These are phyloP conservation scores for Chaunax sp. DNA, from an alignment of 2,797 vertebrate species.

Conservation along the genomic window DNA sequence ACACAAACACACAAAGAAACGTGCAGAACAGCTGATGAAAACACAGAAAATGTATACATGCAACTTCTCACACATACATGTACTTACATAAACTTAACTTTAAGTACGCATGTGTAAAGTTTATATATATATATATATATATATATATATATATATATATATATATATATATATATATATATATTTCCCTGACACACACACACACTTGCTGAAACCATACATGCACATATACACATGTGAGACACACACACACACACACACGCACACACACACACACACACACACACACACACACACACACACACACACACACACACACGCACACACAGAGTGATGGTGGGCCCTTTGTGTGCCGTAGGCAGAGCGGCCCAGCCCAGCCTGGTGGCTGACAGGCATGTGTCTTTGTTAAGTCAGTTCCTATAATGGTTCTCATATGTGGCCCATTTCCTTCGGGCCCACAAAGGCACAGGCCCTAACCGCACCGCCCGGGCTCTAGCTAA, in stretches of 20 bases:
- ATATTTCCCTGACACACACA: background rate
- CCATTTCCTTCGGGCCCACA: conserved; percentile 90
- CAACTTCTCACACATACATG: background rate
- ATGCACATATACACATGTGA: too few relatives aligned
- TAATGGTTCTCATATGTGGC: conserved; percentile 97
- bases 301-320: conserved; percentile 4
- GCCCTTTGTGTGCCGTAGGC: conserved; percentile 64
- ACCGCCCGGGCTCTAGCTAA: conserved; percentile 84
- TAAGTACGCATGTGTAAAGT: too few relatives aligned
- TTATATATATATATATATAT: background rate
- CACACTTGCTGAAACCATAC: conserved; percentile 1
- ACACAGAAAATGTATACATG: background rate
- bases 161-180: conserved; percentile 2
- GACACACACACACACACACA: too few relatives aligned
- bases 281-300: conserved; percentile 3
- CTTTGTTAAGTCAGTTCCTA: conserved; percentile 91
- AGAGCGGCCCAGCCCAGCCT: conserved; percentile 85
- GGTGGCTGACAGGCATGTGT: conserved; percentile 95
- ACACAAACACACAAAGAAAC: conserved; percentile 12
- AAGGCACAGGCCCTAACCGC: conserved; percentile 83
- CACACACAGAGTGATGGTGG: conserved; percentile 39
- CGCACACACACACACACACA: conserved; percentile 10
- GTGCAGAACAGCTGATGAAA: background rate
- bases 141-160: background rate
- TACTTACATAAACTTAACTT: background rate